Base-by-base conservation (phyloP, 2,888 invertebrate species). In the Cheilosia grossa region DNA sequence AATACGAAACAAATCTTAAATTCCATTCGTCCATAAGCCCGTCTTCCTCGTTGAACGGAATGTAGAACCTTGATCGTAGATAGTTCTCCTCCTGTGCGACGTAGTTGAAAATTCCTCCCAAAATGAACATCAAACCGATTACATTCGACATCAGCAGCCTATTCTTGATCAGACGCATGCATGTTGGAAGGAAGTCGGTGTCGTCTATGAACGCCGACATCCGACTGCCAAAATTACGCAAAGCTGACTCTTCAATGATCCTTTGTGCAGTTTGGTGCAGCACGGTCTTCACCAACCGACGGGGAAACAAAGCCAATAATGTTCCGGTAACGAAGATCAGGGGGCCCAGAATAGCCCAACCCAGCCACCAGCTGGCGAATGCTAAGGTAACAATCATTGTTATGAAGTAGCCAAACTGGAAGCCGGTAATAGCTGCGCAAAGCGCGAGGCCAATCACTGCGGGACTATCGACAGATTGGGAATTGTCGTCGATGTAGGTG, bases 401-500 rank as follows among this genome's bases (percentile, higher is more conserved):
- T n/a, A 93, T 69, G 2, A 89, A 88, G 0, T 91, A 89, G 4
- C 93, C 93, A 15, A 90, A 61, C 86, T 92, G 92, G n/a, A 91
- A 87, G 1, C 92, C 92, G 54, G 90, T 87, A 0, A 91, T 88
- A n/a, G 89, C 89, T 0, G 91, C 89, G 0, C 90, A 91, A 37
- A 92, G 67, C 0, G 89, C 89, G 0, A 89, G 88, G 0, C 92
- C 93, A 78, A 93, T 91, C 37, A 92, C 92, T 0, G 92, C 91
- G 0, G 94, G 92, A 79, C 93, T 92, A 58, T 93, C 92, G 63
- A 92, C 91, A 21, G 91, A 92, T 27, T 92, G 91, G 0, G 93
- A 93, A 88, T 95, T 94, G 87, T 95, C 94, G 82, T 95, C 94
- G 9, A 95, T 91, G 87, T 94, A 95, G 4, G 93, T 93, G 21